These are phyloP conservation scores for Tragelaphus eurycerus DNA, from an alignment of 2,797 vertebrate species.

Conservation along the genomic window DNA sequence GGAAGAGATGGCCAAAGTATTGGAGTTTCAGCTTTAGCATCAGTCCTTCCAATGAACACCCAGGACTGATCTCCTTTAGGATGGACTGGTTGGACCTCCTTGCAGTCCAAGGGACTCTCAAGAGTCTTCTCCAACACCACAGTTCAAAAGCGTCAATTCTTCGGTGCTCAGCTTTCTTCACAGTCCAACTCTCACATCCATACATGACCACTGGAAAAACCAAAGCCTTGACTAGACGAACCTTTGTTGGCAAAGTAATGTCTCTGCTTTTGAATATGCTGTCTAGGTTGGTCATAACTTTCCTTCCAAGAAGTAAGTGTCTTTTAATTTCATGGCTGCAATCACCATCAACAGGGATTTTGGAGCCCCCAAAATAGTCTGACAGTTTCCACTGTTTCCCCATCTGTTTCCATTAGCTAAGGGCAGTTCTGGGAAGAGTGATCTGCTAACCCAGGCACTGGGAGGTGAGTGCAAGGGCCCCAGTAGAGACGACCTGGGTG, in stretches of 20 bases:
- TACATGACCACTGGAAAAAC: too few relatives aligned
- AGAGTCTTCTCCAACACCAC: background rate
- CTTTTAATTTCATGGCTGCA: background rate
- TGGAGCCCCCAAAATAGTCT: background rate
- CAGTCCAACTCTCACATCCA: too few relatives aligned
- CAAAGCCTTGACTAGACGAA: too few relatives aligned
- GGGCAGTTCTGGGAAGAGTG: background rate
- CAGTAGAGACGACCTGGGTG: background rate
- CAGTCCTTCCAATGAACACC: too few relatives aligned
- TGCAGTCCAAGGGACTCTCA: background rate
- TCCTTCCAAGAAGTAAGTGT: too few relatives aligned
- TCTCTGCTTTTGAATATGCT: too few relatives aligned
- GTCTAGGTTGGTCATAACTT: too few relatives aligned
- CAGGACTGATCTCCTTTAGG: background rate
- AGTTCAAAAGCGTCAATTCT: too few relatives aligned
- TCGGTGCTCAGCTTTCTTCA: fast-evolving
- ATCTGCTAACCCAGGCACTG: background rate
- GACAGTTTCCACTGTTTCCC: background rate
- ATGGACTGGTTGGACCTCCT: background rate
- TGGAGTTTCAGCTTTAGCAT: too few relatives aligned
- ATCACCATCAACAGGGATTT: background rate
- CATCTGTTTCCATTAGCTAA: background rate
- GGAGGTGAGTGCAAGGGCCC: too few relatives aligned
- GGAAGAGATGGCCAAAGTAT: too few relatives aligned
- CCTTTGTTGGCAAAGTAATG: too few relatives aligned